phyloP scores from a whole-genome alignment of 2,888 invertebrate species.

The Alloplasta piceator region DNA sequence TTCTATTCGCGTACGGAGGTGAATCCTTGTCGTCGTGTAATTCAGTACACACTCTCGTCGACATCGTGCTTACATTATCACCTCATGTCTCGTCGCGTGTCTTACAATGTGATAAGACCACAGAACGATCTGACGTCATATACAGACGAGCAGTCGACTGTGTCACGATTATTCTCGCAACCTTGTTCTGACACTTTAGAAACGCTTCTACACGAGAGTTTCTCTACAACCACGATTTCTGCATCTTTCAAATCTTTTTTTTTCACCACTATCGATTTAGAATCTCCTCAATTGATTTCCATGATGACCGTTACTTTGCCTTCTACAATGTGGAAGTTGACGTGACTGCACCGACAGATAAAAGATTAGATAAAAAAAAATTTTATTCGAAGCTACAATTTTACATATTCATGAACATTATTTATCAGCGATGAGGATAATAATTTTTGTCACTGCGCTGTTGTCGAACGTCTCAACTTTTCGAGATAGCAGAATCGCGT shows the following conservation, averaged over 20 bases:
- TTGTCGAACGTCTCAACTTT: neutral
- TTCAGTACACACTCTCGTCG: slow-evolving; percentile 71
- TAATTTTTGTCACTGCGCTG: neutral
- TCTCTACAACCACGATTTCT: slow-evolving; percentile 1
- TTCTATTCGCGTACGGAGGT: slow-evolving; percentile 62
- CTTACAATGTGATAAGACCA: slow-evolving; percentile 79
- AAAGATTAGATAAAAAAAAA: neutral
- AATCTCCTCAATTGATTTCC: neutral
- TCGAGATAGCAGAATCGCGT: neutral
- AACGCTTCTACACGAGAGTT: neutral
- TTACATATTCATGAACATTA: neutral
- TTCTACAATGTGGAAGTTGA: neutral
- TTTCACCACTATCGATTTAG: neutral
- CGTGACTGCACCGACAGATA: neutral
- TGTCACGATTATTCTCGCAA: slow-evolving; percentile 29
- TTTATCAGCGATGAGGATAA: neutral
- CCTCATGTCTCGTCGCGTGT: slow-evolving; percentile 77
- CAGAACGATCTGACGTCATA: neutral
- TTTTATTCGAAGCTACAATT: neutral
- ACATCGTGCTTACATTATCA: slow-evolving; percentile 70
- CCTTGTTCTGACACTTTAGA: slow-evolving; percentile 1
- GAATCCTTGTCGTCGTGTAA: slow-evolving; percentile 71
- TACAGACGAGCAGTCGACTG: slow-evolving; percentile 4
- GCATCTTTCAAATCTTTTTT: neutral
- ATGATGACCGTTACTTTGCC: neutral